Conservation (phyloP, 2,888 invertebrate genomes). For the Isotomurus palustris region DNA sequence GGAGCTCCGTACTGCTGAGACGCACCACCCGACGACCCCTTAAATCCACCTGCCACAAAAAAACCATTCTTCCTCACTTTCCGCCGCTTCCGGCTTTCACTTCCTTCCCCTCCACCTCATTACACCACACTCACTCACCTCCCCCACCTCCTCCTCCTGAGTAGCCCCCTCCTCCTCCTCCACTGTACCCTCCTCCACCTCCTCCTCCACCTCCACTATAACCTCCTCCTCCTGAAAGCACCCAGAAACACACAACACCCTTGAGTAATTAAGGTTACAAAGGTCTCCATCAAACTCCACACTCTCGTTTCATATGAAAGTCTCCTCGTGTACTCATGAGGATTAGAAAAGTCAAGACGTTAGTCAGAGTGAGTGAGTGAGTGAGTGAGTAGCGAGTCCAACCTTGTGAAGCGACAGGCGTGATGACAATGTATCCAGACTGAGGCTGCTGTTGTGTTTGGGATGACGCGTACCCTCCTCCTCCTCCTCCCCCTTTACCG, state of each 20-base stretch:
- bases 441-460: slow-evolving; percentile 16
- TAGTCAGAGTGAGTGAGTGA: neutral
- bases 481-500: slow-evolving; percentile 8
- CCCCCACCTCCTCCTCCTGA: slow-evolving; percentile 2
- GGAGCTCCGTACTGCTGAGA: slow-evolving; percentile 4
- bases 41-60: neutral
- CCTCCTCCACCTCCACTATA: neutral
- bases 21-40: neutral
- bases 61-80: neutral
- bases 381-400: neutral
- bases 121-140: neutral
- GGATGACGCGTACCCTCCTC: neutral
- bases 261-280: too few species aligned
- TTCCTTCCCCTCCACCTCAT: slow-evolving; percentile 8
- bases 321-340: neutral
- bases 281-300: too few species aligned
- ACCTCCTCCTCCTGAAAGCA: neutral
- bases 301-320: too few species aligned
- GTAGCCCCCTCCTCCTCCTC: neutral
- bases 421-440: slow-evolving; percentile 28
- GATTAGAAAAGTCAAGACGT: neutral
- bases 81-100: slow-evolving; percentile 8
- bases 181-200: slow-evolving; percentile 11
- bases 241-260: neutral
- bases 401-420: slow-evolving; percentile 21